phyloP scores from a whole-genome alignment of 1,140 invertebrate species.

The Dendrolimus kikuchii region DNA sequence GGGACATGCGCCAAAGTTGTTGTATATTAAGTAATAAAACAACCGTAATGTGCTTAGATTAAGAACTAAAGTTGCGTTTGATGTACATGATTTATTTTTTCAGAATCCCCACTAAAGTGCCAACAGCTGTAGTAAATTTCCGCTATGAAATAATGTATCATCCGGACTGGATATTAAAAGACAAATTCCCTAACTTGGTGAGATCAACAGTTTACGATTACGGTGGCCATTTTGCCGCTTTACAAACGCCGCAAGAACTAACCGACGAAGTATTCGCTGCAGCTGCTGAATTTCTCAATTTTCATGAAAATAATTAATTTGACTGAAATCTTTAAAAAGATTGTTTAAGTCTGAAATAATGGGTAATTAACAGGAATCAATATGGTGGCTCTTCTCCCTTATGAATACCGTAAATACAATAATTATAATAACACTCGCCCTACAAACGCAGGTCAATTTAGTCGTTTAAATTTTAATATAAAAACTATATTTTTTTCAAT shows the following conservation, averaged over 20 bases:
- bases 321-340: background rate
- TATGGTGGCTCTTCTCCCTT: too few relatives aligned
- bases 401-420: too few relatives aligned
- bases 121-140: conserved; percentile 78
- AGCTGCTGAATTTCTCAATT: conserved; percentile 32
- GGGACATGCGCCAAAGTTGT: too few relatives aligned
- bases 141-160: conserved; percentile 75
- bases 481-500: too few relatives aligned
- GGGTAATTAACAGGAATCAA: too few relatives aligned
- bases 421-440: too few relatives aligned
- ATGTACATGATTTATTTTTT: conserved; percentile 30
- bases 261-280: conserved; percentile 74
- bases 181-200: conserved; percentile 77
- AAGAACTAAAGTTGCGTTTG: too few relatives aligned
- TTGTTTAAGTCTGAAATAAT: too few relatives aligned
- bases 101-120: conserved; percentile 76
- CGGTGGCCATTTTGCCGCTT: conserved; percentile 90
- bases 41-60: too few relatives aligned
- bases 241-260: conserved; percentile 82
- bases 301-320: conserved; percentile 16
- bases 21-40: too few relatives aligned
- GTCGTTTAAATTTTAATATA: too few relatives aligned
- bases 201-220: conserved; percentile 74
- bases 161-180: conserved; percentile 74
- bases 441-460: too few relatives aligned